These are phyloP conservation scores for Gadus chalcogrammus DNA, from an alignment of 2,113 vertebrate species.

Conservation along the genomic window DNA sequence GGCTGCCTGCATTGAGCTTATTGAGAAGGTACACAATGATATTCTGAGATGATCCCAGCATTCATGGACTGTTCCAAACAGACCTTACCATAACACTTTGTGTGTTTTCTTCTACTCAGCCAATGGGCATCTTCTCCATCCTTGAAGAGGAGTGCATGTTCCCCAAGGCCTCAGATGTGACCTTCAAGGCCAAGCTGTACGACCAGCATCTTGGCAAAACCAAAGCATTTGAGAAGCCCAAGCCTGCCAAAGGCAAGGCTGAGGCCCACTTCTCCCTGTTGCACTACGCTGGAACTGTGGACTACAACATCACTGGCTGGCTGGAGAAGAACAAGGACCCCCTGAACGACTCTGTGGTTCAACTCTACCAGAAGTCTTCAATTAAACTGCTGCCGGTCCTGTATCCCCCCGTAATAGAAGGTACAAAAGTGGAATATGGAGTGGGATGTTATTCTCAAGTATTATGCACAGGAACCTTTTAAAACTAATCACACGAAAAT, in stretches of 20 bases:
- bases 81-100: neutral
- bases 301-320: slow-evolving; percentile 77
- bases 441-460: no score
- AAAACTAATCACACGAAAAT: neutral
- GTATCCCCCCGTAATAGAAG: neutral
- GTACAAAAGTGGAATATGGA: neutral
- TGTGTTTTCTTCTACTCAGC: slow-evolving; percentile 26
- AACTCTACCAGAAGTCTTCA: slow-evolving; percentile 2
- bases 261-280: slow-evolving; percentile 87
- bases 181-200: slow-evolving; percentile 8
- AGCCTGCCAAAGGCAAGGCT: slow-evolving; percentile 77
- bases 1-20: slow-evolving; percentile 87
- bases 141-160: slow-evolving; percentile 65
- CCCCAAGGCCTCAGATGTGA: slow-evolving; percentile 39
- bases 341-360: slow-evolving; percentile 4
- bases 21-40: slow-evolving; percentile 78
- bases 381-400: neutral
- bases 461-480: neutral
- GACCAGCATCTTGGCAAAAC: slow-evolving; percentile 24
- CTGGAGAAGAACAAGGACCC: slow-evolving; percentile 24
- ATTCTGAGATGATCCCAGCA: neutral
- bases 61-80: neutral
- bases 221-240: slow-evolving; percentile 81
- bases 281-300: slow-evolving; percentile 84
- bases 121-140: slow-evolving; percentile 67